Evolutionary conservation across 2,113 vertebrate species (phyloP).

Genomic region (Lagopus leucura): DNA sequence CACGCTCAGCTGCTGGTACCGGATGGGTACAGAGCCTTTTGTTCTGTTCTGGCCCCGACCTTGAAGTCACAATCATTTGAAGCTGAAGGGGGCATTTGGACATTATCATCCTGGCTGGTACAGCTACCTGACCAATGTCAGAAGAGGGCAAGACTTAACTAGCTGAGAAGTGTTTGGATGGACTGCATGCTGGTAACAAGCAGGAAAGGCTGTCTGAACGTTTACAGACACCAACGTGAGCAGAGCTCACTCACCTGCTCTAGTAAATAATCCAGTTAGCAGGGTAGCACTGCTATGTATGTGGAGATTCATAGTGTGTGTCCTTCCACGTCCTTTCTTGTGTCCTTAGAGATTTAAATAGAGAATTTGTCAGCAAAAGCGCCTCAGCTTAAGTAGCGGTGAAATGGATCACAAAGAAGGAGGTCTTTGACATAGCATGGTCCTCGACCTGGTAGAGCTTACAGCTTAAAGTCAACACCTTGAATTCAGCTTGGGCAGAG

Average conservation of each 20-base stretch:
- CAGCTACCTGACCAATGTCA: not conserved
- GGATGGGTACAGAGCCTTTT: not conserved
- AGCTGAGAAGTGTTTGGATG: not conserved
- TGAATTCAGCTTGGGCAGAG: not conserved
- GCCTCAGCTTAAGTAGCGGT: not conserved
- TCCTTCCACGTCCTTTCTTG: not conserved
- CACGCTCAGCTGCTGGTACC: not conserved
- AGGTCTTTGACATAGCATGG: not conserved
- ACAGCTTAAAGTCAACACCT: not conserved
- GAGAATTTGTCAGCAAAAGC: not conserved
- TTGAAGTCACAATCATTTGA: not conserved
- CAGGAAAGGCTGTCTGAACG: not conserved
- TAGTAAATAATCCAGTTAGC: not conserved
- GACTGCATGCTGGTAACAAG: not conserved
- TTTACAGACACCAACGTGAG: not conserved
- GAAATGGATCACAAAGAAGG: not conserved
- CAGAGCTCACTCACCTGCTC: not conserved
- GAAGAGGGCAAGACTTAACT: not conserved
- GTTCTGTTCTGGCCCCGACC: not conserved
- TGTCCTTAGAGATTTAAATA: not conserved
- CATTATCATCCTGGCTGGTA: not conserved
- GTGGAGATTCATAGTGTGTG: not conserved
- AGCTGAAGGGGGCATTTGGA: not conserved
- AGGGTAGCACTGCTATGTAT: too few relatives aligned
- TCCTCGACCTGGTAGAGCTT: not conserved